Evolutionary conservation across 2,113 vertebrate genomes (phyloP), one percentile per base, ranked within the genome.

Genomic region (Thymallus thymallus): DNA sequence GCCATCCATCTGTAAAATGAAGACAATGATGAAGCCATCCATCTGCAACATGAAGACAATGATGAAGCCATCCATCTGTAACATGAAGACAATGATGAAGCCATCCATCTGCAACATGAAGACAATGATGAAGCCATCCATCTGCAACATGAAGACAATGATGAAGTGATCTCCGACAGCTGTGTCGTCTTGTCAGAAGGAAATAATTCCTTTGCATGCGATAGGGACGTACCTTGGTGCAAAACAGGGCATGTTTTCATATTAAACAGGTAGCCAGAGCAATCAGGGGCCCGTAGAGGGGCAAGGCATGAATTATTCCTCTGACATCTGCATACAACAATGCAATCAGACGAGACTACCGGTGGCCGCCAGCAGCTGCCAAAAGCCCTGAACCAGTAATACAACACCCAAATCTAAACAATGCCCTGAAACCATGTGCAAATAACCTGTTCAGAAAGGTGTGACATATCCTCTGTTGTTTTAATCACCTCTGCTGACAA

Each of bases 1-100:
- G 65, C 80, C 86, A 90, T 89, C 84, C 86, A 82, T 90, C 90
- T 90, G 90, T 84, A 90, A 90, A 6, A 10, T 9, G 35, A 41
- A 41, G 35, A 2, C 35, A 10, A 0, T 9, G 35, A 41, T 10
- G 35, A 41, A 41, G 65, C 80, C 86, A 90, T 89, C 84, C 86
- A 82, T 90, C 90, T 90, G 90, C 83, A 90, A 90, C 35, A 10
- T 9, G 35, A 41, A 41, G 35, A 2, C 35, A 10, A 0, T 9
- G 35, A 41, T 10, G 35, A 41, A 41, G 7, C 7, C 35, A 2
- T 41, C 35, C 86, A 82, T 90, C 90, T 90, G 90, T 84, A 90
- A 90, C 35, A 10, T 9, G 35, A 41, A 41, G 35, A 2, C 35
- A 10, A 0, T 9, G 35, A 41, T 10, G 35, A 41, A 41, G 7